phyloP scores from a whole-genome alignment of 2,888 invertebrate species.

The Pediacus dermestoides region DNA sequence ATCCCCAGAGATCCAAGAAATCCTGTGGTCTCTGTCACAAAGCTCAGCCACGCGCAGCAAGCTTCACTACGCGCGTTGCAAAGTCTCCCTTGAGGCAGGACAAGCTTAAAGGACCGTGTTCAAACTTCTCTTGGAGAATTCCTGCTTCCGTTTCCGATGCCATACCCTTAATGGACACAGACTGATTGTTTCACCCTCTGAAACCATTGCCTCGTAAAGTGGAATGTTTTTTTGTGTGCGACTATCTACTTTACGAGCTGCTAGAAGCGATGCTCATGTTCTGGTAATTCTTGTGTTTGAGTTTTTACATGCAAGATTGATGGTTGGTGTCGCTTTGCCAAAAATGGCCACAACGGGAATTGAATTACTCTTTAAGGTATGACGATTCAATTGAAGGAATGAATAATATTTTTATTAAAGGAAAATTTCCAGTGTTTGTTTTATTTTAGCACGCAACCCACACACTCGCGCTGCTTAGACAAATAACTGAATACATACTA shows the following conservation, averaged over 20 bases:
- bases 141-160: constrained; percentile 28
- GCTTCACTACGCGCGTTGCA: constrained; percentile 21
- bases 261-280: constrained; percentile 27
- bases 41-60: constrained; percentile 29
- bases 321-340: constrained; percentile 19
- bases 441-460: no score
- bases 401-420: no score
- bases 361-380: no score
- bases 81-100: constrained; percentile 25
- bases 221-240: constrained; percentile 1
- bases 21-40: constrained; percentile 27
- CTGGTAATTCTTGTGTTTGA: constrained; percentile 27
- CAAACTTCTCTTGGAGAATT: constrained; percentile 25
- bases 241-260: constrained; percentile 31
- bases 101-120: constrained; percentile 31
- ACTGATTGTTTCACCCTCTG: constrained; percentile 35
- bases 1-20: constrained; percentile 20
- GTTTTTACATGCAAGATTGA: constrained; percentile 23
- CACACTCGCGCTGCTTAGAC: no score
- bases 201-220: constrained; percentile 30
- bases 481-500: no score
- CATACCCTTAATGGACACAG: constrained; percentile 32
- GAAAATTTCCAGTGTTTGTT: no score
- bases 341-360: no score
- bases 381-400: constrained; percentile 6